A percentile compares a stretch with the other conserved stretches of the same genome.
These are phyloP conservation scores for Chascanopsetta lugubris DNA, from an alignment of 2,113 vertebrate genomes.

Conservation along the genomic window DNA sequence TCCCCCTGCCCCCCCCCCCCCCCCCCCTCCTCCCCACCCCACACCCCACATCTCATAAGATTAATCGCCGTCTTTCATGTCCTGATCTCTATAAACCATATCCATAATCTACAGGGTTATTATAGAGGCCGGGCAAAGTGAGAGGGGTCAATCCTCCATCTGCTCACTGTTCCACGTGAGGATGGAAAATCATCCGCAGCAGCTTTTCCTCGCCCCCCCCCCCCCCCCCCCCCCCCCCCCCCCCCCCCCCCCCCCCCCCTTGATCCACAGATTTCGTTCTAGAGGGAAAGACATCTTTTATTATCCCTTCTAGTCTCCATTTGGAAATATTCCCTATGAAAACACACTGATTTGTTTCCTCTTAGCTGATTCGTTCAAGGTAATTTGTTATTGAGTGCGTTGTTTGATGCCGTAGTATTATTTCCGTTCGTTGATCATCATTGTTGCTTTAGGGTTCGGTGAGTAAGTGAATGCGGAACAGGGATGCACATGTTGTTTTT, in stretches of 20 bases:
- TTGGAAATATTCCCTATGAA: too few relatives aligned
- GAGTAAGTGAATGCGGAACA: too few relatives aligned
- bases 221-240: conserved; percentile 18
- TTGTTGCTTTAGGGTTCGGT: too few relatives aligned
- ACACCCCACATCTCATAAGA: too few relatives aligned
- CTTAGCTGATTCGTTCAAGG: too few relatives aligned
- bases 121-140: conserved; percentile 14
- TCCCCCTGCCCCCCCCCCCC: not conserved
- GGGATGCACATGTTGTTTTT: too few relatives aligned
- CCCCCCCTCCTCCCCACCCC: too few relatives aligned
- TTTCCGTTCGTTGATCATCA: too few relatives aligned
- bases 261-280: conserved; percentile 28
- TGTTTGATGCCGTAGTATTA: too few relatives aligned
- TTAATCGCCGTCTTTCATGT: conserved; percentile 33
- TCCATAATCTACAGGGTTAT: conserved; percentile 52
- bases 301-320: conserved; percentile 32
- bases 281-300: conserved; percentile 20
- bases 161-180: conserved; percentile 24
- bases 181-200: conserved; percentile 43
- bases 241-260: conserved; percentile 21
- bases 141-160: conserved; percentile 38
- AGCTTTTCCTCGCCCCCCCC: conserved; percentile 19
- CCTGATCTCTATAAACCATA: conserved; percentile 52
- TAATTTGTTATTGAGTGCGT: too few relatives aligned
- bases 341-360: too few relatives aligned